A percentile compares a stretch with the other conserved stretches of the same genome.
These are phyloP conservation scores for Eurystomus glaucurus DNA, from an alignment of 2,797 vertebrate genomes.

Conservation along the genomic window DNA sequence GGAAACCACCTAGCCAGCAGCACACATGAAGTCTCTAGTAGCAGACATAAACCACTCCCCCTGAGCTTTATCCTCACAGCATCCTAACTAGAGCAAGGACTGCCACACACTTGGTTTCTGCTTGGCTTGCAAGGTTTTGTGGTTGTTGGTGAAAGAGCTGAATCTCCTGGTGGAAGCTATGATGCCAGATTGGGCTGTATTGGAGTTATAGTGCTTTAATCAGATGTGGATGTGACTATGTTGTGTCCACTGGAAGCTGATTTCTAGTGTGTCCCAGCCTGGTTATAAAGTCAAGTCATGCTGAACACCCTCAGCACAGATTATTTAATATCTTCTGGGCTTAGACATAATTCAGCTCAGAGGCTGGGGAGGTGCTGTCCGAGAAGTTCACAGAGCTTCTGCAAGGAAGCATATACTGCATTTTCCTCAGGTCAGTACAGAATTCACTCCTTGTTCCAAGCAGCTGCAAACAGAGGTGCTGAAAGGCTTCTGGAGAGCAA, in stretches of 20 bases:
- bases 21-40: background rate
- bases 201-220: background rate
- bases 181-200: background rate
- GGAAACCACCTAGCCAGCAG: background rate
- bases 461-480: slow-evolving; percentile 21
- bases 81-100: background rate
- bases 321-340: background rate
- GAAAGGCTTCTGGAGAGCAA: slow-evolving; percentile 50
- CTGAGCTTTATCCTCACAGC: background rate
- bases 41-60: background rate
- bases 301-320: background rate
- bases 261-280: background rate
- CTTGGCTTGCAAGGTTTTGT: background rate
- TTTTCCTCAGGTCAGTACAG: background rate
- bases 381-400: background rate
- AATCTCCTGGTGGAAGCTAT: background rate
- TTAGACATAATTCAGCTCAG: background rate
- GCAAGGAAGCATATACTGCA: background rate
- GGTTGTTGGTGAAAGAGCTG: background rate
- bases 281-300: background rate
- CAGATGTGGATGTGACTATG: background rate
- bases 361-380: background rate
- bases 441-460: slow-evolving; percentile 8
- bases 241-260: background rate
- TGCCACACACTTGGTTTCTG: background rate